Evolutionary conservation across 2,888 invertebrate genomes (phyloP).

Genomic region (Phaonia tiefii): DNA sequence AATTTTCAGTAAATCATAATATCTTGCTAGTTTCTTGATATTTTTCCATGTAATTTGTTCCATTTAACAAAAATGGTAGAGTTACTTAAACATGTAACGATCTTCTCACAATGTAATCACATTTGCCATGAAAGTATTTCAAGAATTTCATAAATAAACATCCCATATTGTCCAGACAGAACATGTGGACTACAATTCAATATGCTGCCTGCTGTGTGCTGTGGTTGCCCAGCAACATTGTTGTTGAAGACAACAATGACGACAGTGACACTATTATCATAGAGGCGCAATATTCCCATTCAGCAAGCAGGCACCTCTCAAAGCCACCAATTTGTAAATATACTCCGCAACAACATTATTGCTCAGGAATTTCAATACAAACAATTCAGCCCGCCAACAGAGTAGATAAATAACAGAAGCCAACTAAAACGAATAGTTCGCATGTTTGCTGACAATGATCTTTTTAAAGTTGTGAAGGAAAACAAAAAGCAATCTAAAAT

Average conservation of each 20-base stretch:
- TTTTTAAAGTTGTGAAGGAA: neutral
- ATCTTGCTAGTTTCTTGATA: too few relatives aligned
- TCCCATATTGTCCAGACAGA: neutral
- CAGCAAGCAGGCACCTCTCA: neutral
- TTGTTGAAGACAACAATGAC: neutral
- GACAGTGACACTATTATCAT: neutral
- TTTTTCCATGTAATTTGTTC: too few relatives aligned
- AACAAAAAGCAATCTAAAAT: neutral
- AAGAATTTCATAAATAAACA: conserved; percentile 19
- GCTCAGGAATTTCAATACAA: conserved; percentile 24
- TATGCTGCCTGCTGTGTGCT: neutral
- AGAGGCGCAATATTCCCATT: neutral
- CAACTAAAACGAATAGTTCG: neutral
- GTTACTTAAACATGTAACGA: too few relatives aligned
- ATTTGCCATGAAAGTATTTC: neutral
- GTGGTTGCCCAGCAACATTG: conserved; percentile 13
- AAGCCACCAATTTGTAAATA: conserved; percentile 28
- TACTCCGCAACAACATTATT: neutral
- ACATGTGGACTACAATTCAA: neutral
- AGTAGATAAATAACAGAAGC: conserved; percentile 7
- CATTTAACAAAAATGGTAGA: too few relatives aligned
- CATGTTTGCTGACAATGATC: neutral
- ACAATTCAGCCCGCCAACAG: conserved; percentile 5
- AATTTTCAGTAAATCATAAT: too few relatives aligned
- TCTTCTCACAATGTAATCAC: too few relatives aligned